phyloP scores from a whole-genome alignment of 2,888 invertebrate species.

The Neoascia interrupta region DNA sequence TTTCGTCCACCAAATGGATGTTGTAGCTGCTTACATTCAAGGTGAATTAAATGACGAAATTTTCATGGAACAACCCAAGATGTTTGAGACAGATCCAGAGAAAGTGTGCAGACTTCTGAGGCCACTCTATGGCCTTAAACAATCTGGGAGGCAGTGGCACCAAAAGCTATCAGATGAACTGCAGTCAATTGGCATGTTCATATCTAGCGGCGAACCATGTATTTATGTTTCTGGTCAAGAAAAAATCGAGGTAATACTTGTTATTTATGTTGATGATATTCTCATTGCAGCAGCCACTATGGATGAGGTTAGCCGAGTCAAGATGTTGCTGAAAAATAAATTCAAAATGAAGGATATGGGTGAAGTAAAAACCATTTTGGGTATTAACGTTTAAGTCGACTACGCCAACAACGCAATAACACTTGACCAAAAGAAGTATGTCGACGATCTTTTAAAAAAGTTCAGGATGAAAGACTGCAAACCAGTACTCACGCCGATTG shows the following conservation, averaged over 20 bases:
- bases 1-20: constrained; percentile 62
- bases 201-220: neutral
- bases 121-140: constrained; percentile 65
- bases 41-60: constrained; percentile 9
- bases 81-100: constrained; percentile 10
- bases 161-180: constrained; percentile 10
- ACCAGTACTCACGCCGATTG: constrained; percentile 57
- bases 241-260: neutral
- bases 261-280: neutral
- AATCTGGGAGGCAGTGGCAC: constrained; percentile 56
- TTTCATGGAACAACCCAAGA: constrained; percentile 63
- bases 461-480: constrained; percentile 57
- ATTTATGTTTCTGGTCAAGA: neutral
- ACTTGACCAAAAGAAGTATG: constrained; percentile 42
- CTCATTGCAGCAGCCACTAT: neutral
- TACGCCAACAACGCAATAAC: no score
- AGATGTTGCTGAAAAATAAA: neutral
- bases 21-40: constrained; percentile 48
- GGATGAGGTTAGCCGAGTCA: neutral
- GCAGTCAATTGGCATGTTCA: neutral
- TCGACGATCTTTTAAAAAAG: constrained; percentile 40
- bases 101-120: constrained; percentile 54
- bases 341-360: constrained; percentile 8
- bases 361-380: neutral
- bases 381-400: no score